Base-by-base conservation (phyloP, 2,888 invertebrate species). In the Caenorhabditis sp. region DNA sequence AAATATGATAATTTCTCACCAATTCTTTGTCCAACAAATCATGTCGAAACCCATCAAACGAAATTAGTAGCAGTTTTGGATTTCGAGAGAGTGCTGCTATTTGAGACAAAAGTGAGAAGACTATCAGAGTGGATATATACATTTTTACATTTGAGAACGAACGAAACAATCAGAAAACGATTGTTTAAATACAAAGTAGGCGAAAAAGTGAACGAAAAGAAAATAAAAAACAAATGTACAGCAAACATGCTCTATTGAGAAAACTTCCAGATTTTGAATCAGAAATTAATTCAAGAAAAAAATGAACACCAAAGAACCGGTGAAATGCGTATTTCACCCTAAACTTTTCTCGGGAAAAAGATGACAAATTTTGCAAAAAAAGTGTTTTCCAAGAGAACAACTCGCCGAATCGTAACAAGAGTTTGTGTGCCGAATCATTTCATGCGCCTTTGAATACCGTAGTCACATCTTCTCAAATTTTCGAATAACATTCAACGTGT, bases 21-120 rank as follows among this genome's bases (percentile, higher is more conserved):
- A 77, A 59, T 4, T 68, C 78, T 49, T 72, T 64, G 21, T 78
- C 70, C 64, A 81, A 69, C 57, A 81, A 73, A 69, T 78, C 76
- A 51, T 78, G 68, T n/a, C 80, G 74, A 63, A 80, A 81, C 0
- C 81, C 81, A 53, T 81, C 81, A 50, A 81, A 80, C 2, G 79
- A 80, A 17, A 81, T 73, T 1, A 81, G 71, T 4, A 81, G 54
- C 10, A 81, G 43, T 50, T 77, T 79, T n/a, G 79, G 79, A 57
- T 78, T 68, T 19, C 62, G 57, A 1, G 73, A 73, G 24, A 73
- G 59, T 49, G 37, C 43, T 43, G 43, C 6, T 17, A 17, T 43
- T 17, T 10, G 17, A 43, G 43, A 12, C 2, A 54, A 50, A 49
- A 69, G 10, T 6, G n/a, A 3, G 26, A 60, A 61, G 12, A 69